A percentile compares a stretch with the other conserved stretches of the same genome.
These are phyloP conservation scores for Amphimedon queenslandica DNA, from an alignment of 37 sponge, comb jelly and placozoan species.

Conservation along the genomic window DNA sequence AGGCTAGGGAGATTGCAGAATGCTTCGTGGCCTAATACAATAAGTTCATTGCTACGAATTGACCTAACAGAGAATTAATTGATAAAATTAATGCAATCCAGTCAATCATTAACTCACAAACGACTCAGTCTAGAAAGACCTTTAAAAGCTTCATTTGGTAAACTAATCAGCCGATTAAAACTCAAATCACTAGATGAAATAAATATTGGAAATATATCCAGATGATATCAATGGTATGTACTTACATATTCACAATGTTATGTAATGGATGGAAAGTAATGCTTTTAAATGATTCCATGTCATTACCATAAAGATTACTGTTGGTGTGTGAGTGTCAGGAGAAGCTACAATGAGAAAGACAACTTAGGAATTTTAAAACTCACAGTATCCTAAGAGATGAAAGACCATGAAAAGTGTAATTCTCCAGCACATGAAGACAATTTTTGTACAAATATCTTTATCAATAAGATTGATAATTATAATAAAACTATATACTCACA, in stretches of 20 bases:
- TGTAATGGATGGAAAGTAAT: neutral
- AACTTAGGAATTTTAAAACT: neutral
- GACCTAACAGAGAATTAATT: neutral
- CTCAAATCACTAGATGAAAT: slow-evolving; percentile 14
- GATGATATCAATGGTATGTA: too few relatives aligned
- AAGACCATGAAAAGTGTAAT: neutral
- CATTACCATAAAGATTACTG: neutral
- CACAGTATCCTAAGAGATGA: neutral
- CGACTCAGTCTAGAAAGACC: neutral
- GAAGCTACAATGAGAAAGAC: too few relatives aligned
- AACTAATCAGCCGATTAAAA: neutral
- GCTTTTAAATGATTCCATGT: neutral
- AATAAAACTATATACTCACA: neutral
- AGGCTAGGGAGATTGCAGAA: slow-evolving; percentile 15
- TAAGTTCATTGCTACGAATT: neutral
- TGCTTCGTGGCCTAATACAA: neutral
- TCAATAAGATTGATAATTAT: neutral
- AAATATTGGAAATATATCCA: too few relatives aligned
- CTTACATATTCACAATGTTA: neutral
- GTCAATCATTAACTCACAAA: slow-evolving; percentile 3
- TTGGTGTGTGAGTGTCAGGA: neutral
- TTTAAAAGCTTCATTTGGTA: neutral
- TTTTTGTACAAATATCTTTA: neutral
- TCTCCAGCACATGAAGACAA: neutral
- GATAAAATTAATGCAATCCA: neutral